A percentile compares a stretch with the other conserved stretches of the same genome.
Evolutionary conservation across 1,140 invertebrate species (phyloP).

Genomic region (Drosophila melanogaster): DNA sequence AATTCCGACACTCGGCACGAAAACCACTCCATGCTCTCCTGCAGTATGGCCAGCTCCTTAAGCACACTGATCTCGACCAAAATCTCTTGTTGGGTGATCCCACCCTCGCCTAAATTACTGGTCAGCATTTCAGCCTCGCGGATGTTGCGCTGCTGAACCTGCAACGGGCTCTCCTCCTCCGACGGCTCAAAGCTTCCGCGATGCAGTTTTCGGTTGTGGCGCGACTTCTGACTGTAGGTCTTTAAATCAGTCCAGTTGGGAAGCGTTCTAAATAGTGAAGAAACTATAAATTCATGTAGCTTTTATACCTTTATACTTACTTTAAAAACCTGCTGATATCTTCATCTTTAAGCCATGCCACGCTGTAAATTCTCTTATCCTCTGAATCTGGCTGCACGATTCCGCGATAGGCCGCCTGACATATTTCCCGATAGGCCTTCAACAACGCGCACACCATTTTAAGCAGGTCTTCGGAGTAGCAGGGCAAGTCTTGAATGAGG

Average conservation of each 20-base stretch:
- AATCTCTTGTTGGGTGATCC: conserved; percentile 93
- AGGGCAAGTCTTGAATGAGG: conserved; percentile 89
- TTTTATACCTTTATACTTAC: conserved; percentile 78
- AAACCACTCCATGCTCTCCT: conserved; percentile 96
- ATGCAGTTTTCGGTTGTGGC: conserved; percentile 77
- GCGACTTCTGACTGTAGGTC: conserved; percentile 84
- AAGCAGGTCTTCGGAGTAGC: conserved; percentile 81
- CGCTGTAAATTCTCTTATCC: conserved; percentile 92
- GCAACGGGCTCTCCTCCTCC: conserved; percentile 90
- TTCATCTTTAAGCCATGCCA: conserved; percentile 96
- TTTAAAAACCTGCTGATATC: conserved; percentile 96
- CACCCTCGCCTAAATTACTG: conserved; percentile 93
- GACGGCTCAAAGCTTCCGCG: conserved; percentile 85
- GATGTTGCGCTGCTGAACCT: conserved; percentile 92
- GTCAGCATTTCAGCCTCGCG: conserved; percentile 97
- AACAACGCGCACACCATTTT: conserved; percentile 85
- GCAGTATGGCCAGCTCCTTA: conserved; percentile 93
- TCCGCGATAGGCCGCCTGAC: conserved; percentile 90
- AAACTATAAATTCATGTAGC: too few relatives aligned
- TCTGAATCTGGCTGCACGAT: conserved; percentile 93
- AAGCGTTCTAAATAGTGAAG: conserved; percentile 87
- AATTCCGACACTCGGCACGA: conserved; percentile 86
- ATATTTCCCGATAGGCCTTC: conserved; percentile 91
- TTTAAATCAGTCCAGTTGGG: conserved; percentile 93
- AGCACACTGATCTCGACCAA: conserved; percentile 91